These are phyloP conservation scores for Oxyura jamaicensis DNA, from an alignment of 2,113 vertebrate genomes.

Conservation along the genomic window DNA sequence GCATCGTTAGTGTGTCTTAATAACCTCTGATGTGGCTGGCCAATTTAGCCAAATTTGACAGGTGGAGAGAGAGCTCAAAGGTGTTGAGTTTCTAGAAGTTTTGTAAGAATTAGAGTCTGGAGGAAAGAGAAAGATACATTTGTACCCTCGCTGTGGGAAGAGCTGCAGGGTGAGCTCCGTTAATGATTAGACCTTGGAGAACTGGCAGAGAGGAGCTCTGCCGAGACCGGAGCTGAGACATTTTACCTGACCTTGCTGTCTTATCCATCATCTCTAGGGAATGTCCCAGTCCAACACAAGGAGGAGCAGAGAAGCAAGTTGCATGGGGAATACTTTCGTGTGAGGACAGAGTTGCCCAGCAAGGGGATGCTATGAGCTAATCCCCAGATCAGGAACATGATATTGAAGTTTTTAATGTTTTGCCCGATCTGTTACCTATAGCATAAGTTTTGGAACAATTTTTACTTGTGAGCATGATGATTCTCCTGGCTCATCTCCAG, in stretches of 20 bases:
- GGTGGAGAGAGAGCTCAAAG: neutral
- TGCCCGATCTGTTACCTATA: neutral
- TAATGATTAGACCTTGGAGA: neutral
- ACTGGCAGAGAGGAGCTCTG: neutral
- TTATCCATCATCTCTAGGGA: neutral
- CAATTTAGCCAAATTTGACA: neutral
- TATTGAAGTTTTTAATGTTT: neutral
- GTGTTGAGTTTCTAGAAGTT: neutral
- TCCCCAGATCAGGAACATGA: neutral
- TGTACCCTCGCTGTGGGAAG: neutral
- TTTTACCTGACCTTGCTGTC: neutral
- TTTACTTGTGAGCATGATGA: neutral
- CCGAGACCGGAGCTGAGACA: neutral
- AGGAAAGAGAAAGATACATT: neutral
- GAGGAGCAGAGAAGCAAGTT: neutral
- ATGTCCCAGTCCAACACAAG: neutral
- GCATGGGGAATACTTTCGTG: neutral
- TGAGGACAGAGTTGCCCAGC: neutral
- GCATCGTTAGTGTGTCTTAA: neutral
- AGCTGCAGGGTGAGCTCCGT: neutral
- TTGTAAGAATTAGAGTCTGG: neutral
- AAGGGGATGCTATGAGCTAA: neutral
- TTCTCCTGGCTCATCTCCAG: neutral
- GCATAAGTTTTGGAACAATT: neutral
- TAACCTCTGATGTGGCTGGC: neutral